Evolutionary conservation across 30 jellyfish, hydroid and myxozoan genomes (phyloP), one percentile per base, ranked within the genome.

Genomic region (Aurelia coerulea): DNA sequence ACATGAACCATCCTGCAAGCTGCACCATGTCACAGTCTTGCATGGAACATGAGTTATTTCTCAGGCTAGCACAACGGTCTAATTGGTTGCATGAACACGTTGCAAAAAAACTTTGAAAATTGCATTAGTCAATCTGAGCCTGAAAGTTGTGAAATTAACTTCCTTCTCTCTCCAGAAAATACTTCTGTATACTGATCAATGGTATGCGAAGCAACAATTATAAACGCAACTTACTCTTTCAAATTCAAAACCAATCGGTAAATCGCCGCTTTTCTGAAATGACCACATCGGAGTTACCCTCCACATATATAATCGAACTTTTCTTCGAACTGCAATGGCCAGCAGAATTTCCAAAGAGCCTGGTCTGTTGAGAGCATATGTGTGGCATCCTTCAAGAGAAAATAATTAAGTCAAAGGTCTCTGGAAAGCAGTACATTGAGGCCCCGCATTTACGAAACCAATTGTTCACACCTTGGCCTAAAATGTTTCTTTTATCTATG

Each of bases 321-420:
- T 91, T 62, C 80, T 76, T 16, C 96, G 92, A n/a, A 89, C 91
- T 34, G 97, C 99, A 10, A 89, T 81, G 4, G 98, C 98, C 31
- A 95, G 91, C 11, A 82, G 81, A 10, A 86, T 60, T 49, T 77
- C 91, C 23, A 96, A 79, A 10, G 97, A 79, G 49, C 95, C 98
- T 19, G 96, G 99, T 32, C 96, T 93, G 76, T 89, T 81, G 60
- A 90, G 79, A 10, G 97, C 87, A 68, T 83, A 95, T 11, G 90
- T 31, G 52, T 95, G 98, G 39, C 90, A 66, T 8, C 99, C 99
- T 95, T 73, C 56, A 46, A 46, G 56, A 23, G 49, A 62, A 62
- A 23, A 0, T 29, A 31, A 71, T 10, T 1, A 5, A 34, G 11
- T 15, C 23, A 4, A 39, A 6, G 0, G 23, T 68, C 11, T 15